Base-by-base conservation (phyloP, 1,140 invertebrate genomes). In the Dendroctonus ponderosae region DNA sequence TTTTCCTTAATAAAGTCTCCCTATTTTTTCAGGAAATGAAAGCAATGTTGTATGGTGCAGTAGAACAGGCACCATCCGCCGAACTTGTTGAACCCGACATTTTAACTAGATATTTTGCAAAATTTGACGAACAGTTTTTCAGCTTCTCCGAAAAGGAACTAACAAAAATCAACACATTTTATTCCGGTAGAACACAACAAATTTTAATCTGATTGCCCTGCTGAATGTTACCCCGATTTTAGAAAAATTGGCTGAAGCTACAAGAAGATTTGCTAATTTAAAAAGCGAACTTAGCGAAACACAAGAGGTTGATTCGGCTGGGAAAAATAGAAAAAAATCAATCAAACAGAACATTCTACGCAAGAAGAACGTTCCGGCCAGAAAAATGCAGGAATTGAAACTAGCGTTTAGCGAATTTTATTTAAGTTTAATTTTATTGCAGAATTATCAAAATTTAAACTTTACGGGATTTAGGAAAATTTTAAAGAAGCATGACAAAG, bases 401-500 rank as follows among this genome's bases (percentile, higher is more conserved):
- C 82, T 99, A 67, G 98, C 97, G 0, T 99, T 98, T 79, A 97
- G 94, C 75, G 98, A 99, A 84, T 99, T 99, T 81, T 99, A 99
- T 79, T 84, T 99, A 2, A 97, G 94, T 75, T 78, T 99, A 37
- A 97, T 99, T 72, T 84, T 99, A 2, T 82, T 93, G 50, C 91
- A 93, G 75, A 93, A 93, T 75, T 94, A 93, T 75, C 91, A 93
- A 77, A 98, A 97, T 80, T 82, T 99, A 14, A 99, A 99, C 82
- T 97, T 96, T 74, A 99, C 97, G 11, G 98, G 98, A 0, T 99
- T 99, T 82, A 86, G 97, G 63, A 99, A 99, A 82, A 99, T 99
- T 77, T 84, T 99, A n/a, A 99, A 99, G 79, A 99, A 99, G 82
- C 97, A 99, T 80, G 98, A 99, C 80, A 99, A 99, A 86, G 92